These are phyloP conservation scores for Drosophila prostipennis DNA, from an alignment of 2,888 invertebrate genomes.

Conservation along the genomic window DNA sequence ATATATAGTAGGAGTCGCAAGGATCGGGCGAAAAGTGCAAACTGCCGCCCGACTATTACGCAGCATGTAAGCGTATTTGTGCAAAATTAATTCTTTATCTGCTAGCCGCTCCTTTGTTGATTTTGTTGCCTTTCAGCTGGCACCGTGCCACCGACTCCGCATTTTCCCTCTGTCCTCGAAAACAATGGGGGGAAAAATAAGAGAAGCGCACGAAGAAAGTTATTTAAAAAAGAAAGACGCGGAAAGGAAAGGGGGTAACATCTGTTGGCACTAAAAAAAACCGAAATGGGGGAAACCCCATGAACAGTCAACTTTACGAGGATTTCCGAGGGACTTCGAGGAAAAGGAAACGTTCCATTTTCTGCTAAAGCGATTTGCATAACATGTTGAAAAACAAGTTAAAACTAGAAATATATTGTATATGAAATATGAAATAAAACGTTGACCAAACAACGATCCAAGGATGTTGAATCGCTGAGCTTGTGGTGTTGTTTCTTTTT, in stretches of 20 bases:
- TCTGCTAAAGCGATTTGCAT: constrained; percentile 1
- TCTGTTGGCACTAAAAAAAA: constrained; percentile 12
- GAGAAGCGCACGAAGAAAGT: constrained; percentile 50
- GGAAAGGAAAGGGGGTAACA: not conserved
- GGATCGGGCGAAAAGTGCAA: constrained; percentile 37
- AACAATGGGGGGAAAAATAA: constrained; percentile 57
- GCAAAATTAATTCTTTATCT: constrained; percentile 49
- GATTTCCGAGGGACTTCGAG: constrained; percentile 6
- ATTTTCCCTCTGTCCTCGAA: constrained; percentile 18
- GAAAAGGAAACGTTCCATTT: not conserved
- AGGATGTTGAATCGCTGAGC: no score
- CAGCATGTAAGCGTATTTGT: constrained; percentile 51
- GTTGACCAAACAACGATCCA: no score
- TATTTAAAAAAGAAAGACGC: constrained; percentile 55
- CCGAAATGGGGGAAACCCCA: not conserved
- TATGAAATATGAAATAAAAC: no score
- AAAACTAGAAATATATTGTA: not conserved
- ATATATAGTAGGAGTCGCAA: constrained; percentile 16
- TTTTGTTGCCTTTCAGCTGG: constrained; percentile 41
- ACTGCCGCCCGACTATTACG: constrained; percentile 44
- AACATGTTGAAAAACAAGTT: not conserved
- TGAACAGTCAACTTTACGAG: constrained; percentile 13
- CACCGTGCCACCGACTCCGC: constrained; percentile 19
- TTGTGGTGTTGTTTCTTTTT: not conserved
- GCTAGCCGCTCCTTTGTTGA: constrained; percentile 29